Percentiles rank a stretch among this genome's conserved stretches.
Conservation (phyloP, 30 jellyfish, hydroid and myxozoan species). For the Morbakka virulenta region DNA sequence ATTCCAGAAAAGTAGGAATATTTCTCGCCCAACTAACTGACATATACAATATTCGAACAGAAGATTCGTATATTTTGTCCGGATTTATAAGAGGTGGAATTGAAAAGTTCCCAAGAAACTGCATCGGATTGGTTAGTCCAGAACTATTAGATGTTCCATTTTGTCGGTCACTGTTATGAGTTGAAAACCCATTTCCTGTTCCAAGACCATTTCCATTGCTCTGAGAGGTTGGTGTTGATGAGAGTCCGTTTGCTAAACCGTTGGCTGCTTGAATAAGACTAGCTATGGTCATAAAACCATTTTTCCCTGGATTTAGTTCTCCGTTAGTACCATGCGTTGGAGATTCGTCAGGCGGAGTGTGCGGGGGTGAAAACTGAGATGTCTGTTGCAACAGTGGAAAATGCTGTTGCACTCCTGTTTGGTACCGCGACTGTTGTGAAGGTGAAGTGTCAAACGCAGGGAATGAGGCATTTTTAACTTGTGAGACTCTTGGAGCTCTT, state of each 20-base stretch:
- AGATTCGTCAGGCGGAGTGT: conserved; percentile 83
- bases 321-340: conserved; percentile 6
- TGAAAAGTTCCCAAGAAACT: conserved; percentile 71
- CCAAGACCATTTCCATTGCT: conserved; percentile 65
- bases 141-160: conserved; percentile 57
- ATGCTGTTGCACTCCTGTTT: conserved; percentile 54
- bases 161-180: not conserved
- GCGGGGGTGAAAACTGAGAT: conserved; percentile 93
- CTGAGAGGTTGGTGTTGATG: conserved; percentile 61
- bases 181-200: not conserved
- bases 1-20: conserved; percentile 95
- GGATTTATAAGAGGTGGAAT: conserved; percentile 89
- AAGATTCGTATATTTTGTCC: conserved; percentile 92
- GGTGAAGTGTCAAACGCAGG: conserved; percentile 53
- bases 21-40: conserved; percentile 99
- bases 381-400: conserved; percentile 59
- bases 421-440: conserved; percentile 45
- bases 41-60: conserved; percentile 88
- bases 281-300: conserved; percentile 89
- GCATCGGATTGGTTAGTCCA: conserved; percentile 54
- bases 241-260: conserved; percentile 69
- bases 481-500: conserved; percentile 90
- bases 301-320: conserved; percentile 53
- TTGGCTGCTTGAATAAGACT: conserved; percentile 93
- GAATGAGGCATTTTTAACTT: conserved; percentile 49